These are phyloP conservation scores for Odontothrips loti DNA, from an alignment of 2,888 invertebrate genomes.

Conservation along the genomic window DNA sequence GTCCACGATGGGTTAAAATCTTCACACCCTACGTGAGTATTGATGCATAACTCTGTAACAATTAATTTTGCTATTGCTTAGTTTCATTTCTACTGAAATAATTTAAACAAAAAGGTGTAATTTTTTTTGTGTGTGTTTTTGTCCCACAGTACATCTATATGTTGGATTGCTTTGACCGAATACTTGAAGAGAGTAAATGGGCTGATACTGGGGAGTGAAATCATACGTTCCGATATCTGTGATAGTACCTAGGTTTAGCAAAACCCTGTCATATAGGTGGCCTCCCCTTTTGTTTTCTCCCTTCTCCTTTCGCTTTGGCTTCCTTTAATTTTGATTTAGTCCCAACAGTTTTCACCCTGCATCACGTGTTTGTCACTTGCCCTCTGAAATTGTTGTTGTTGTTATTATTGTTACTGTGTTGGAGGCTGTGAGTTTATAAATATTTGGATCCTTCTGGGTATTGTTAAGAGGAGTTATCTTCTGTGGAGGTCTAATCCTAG, in stretches of 20 bases:
- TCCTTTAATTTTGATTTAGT: neutral
- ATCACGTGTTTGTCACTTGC: neutral
- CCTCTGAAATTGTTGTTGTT: neutral
- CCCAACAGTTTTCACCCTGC: neutral
- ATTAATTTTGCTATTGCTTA: neutral
- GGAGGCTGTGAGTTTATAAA: slow-evolving; percentile 19
- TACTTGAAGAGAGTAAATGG: slow-evolving; percentile 88
- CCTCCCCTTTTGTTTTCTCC: neutral
- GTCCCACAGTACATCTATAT: slow-evolving; percentile 76
- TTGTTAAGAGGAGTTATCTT: neutral
- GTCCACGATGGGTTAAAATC: slow-evolving; percentile 78
- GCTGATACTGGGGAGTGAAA: slow-evolving; percentile 38
- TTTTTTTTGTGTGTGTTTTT: slow-evolving; percentile 1
- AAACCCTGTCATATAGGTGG: neutral
- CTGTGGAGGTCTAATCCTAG: neutral
- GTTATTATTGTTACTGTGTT: slow-evolving; percentile 3
- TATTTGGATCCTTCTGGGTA: slow-evolving; percentile 7
- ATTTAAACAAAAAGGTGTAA: neutral
- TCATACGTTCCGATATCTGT: slow-evolving; percentile 6
- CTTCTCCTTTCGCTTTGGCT: neutral
- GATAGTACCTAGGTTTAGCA: slow-evolving; percentile 3
- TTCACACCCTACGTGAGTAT: slow-evolving; percentile 81
- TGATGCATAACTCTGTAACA: neutral
- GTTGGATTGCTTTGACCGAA: slow-evolving; percentile 91
- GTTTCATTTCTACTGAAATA: neutral